phyloP scores from a whole-genome alignment of 2,888 invertebrate species.

The Rhamphomyia laevipes region DNA sequence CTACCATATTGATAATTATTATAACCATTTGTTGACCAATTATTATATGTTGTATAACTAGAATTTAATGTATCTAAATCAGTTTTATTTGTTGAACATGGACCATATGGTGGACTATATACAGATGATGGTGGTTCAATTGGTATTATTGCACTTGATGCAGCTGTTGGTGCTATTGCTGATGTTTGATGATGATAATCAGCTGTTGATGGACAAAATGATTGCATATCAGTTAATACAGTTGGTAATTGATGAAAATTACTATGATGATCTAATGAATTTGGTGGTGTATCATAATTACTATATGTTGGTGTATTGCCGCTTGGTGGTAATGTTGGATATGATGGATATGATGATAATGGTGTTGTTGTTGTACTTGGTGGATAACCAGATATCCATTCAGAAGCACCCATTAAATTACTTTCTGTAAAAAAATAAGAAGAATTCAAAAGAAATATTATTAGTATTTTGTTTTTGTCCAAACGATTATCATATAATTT shows the following conservation, averaged over 20 bases:
- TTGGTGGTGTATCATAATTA: slow-evolving; percentile 37
- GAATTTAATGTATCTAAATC: slow-evolving; percentile 32
- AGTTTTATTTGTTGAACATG: slow-evolving; percentile 22
- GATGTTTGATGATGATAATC: slow-evolving; percentile 32
- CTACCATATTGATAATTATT: slow-evolving; percentile 57
- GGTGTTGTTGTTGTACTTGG: slow-evolving; percentile 39
- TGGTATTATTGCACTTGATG: slow-evolving; percentile 21
- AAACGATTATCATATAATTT: too few relatives aligned
- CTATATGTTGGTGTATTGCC: slow-evolving; percentile 39
- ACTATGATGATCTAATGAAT: slow-evolving; percentile 34
- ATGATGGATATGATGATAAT: slow-evolving; percentile 43
- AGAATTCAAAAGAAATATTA: slow-evolving; percentile 7
- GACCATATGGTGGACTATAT: slow-evolving; percentile 25
- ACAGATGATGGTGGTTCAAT: slow-evolving; percentile 22
- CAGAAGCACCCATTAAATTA: slow-evolving; percentile 49
- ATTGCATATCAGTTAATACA: slow-evolving; percentile 47
- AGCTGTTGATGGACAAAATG: slow-evolving; percentile 36
- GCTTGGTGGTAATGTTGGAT: slow-evolving; percentile 32
- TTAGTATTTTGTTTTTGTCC: too few relatives aligned
- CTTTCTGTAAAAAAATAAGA: slow-evolving; percentile 40
- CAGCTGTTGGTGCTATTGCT: slow-evolving; percentile 20
- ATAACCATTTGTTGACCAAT: slow-evolving; percentile 48
- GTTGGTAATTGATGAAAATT: slow-evolving; percentile 44
- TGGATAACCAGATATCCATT: slow-evolving; percentile 47
- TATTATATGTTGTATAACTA: slow-evolving; percentile 30